Evolutionary conservation across 2,888 invertebrate genomes (phyloP), one percentile per base, ranked within the genome.

Genomic region (Papilio demoleus): DNA sequence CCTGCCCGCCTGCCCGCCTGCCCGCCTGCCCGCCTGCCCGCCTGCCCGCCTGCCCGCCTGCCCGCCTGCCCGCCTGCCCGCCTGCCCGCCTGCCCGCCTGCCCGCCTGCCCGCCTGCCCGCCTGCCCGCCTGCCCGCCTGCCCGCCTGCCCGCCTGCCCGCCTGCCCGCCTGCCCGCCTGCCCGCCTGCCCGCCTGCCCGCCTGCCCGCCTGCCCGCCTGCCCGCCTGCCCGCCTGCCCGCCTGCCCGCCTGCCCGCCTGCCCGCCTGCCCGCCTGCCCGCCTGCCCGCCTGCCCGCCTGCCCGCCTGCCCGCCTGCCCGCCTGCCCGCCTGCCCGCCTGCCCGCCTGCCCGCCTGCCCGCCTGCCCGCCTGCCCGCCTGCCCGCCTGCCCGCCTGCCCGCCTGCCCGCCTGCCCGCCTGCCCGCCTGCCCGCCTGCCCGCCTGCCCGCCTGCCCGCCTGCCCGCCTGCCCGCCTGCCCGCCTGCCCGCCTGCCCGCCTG

Each of bases 21-120:
- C 31, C 8, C n/a, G 31, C 17, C 31, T 3, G 31, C 31, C 6
- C 6, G 80, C 80, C 67, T 72, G 70, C 72, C 45, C 22, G 17
- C 19, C 11, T 45, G 45, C 45, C 19, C 45, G 19, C 42, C 42
- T 19, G 42, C 17, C 50, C 12, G 47, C 53, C 53, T n/a, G 31
- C 31, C 8, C n/a, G 31, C 17, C 31, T 3, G 31, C 31, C 6
- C 6, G 80, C 80, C 67, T 72, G 70, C 72, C 45, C 22, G 17
- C 19, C 11, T 45, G 45, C 45, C 19, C 45, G 19, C 42, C 42
- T 19, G 42, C 17, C 50, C 12, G 47, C 53, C 53, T n/a, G 31
- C 31, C 8, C n/a, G 31, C 17, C 31, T 3, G 31, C 31, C 6
- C 6, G 80, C 80, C 67, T 72, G 70, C 72, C 45, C 22, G 17